A percentile compares a stretch with the other conserved stretches of the same genome.
These are phyloP conservation scores for Drosophila peninsularis DNA, from an alignment of 2,888 invertebrate species.

Conservation along the genomic window DNA sequence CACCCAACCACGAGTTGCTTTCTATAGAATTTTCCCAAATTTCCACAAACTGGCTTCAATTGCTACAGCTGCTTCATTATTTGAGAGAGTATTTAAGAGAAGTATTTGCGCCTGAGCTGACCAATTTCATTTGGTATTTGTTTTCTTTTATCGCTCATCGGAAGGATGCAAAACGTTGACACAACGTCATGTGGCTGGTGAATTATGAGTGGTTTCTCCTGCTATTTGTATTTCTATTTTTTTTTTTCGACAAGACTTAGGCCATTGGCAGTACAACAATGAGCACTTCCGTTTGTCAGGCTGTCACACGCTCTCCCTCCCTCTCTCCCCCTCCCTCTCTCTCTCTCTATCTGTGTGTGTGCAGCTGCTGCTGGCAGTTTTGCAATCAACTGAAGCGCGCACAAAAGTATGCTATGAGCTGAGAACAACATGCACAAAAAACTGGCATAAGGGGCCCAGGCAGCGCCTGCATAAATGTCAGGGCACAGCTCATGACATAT, in stretches of 20 bases:
- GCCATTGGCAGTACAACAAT: conserved; percentile 74
- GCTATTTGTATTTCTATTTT: not conserved
- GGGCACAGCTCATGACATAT: conserved; percentile 63
- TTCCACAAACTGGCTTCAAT: not conserved
- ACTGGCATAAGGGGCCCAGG: not conserved
- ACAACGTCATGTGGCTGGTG: conserved; percentile 68
- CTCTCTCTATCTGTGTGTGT: not conserved
- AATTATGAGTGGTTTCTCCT: conserved; percentile 66
- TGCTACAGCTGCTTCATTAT: not conserved
- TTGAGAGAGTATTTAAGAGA: conserved; percentile 16
- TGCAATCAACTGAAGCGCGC: conserved; percentile 66
- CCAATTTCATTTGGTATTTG: conserved; percentile 17
- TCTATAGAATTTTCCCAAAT: not conserved
- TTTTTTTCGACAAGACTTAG: conserved; percentile 36
- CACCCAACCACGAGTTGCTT: not conserved
- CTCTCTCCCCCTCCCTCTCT: not conserved
- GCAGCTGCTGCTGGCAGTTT: conserved; percentile 47
- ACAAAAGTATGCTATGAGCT: conserved; percentile 53
- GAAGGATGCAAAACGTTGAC: conserved; percentile 75
- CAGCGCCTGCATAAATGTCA: conserved; percentile 68
- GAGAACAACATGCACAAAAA: conserved; percentile 1
- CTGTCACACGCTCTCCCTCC: conserved; percentile 7
- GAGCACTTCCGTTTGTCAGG: conserved; percentile 66
- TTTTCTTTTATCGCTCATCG: conserved; percentile 43
- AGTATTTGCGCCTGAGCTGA: conserved; percentile 13